Base-by-base conservation (phyloP, 2,113 vertebrate genomes). In the Tychaedon coryphoeus region DNA sequence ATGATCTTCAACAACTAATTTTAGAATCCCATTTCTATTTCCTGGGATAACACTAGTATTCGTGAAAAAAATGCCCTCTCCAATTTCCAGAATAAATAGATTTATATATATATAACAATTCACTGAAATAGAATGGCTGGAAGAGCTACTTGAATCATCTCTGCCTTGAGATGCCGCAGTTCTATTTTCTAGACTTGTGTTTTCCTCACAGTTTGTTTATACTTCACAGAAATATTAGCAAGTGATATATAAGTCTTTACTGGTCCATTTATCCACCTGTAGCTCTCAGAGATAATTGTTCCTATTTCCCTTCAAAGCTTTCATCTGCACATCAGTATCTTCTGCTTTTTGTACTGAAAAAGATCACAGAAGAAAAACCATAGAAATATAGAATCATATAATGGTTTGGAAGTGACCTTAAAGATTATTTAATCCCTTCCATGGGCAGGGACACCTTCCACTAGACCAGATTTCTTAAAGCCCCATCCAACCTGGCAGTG, bases 251-350 rank as follows among this genome's bases (percentile, higher is more conserved):
- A 7, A 71, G 20, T 33, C 36, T 86, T 29, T 56, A 65, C 24
- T 51, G 20, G 60, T 45, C 45, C 9, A 23, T 56, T 74, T 84
- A 20, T 45, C 40, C 61, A 57, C 24, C 31, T 18, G 14, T 70
- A 67, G 71, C 19, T 80, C 88, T 88, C 33, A 71, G 42, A 95
- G 51, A 83, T 51, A 83, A 40, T 73, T 67, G 47, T 92, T 61
- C 51, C 53, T 95, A 47, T 92, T 96, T 95, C 72, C 82, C 72
- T 91, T 70, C 42, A 90, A 33, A 82, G 22, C 17, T 64, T 76
- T 83, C 23, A 72, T 28, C 24, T 83, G 28, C 16, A 19, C 25
- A 48, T 58, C 14, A 60, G 40, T 23, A 72, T 76, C 48, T 58
- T 58, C 76, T 76, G 23, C 8, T 42, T 72, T 45, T 45, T 61